Conservation (phyloP, 2,888 invertebrate genomes). For the Drosophila setosimentum region DNA sequence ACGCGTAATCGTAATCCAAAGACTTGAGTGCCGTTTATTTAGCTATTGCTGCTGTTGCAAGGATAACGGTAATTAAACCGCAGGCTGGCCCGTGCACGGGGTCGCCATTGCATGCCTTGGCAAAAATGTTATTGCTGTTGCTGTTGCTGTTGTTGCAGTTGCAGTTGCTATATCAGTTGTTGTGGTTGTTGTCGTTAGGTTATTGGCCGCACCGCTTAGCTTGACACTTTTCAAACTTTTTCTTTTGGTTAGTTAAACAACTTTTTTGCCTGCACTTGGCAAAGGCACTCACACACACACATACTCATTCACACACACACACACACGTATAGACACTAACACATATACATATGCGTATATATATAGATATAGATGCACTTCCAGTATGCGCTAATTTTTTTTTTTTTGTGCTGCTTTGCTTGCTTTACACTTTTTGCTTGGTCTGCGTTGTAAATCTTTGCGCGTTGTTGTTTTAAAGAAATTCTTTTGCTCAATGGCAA, state of each 20-base stretch:
- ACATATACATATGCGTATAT: conserved; percentile 6
- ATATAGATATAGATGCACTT: conserved; percentile 54
- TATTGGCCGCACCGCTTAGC: conserved; percentile 73
- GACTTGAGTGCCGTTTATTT: conserved; percentile 46
- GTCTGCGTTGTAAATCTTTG: conserved; percentile 69
- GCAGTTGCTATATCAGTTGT: conserved; percentile 18
- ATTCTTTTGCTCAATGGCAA: conserved; percentile 67
- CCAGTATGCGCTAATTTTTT: conserved; percentile 80
- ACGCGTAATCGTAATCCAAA: conserved; percentile 44
- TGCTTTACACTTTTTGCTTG: conserved; percentile 76
- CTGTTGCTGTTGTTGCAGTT: conserved; percentile 5
- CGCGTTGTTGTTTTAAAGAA: conserved; percentile 57
- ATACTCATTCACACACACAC: conserved; percentile 12
- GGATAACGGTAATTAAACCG: conserved; percentile 77
- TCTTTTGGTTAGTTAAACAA: conserved; percentile 71
- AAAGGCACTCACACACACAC: conserved; percentile 21
- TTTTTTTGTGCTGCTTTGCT: conserved; percentile 72
- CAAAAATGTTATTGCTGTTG: conserved; percentile 26
- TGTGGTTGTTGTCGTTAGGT: conserved; percentile 54
- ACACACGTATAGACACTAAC: conserved; percentile 6
- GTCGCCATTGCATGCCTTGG: conserved; percentile 70
- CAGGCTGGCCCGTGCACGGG: conserved; percentile 59
- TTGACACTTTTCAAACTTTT: conserved; percentile 80
- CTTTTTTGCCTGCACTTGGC: conserved; percentile 55
- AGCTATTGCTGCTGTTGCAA: conserved; percentile 44